Evolutionary conservation across 35 echinoderm and acorn worm species (phyloP).

Genomic region (Patiria miniata): DNA sequence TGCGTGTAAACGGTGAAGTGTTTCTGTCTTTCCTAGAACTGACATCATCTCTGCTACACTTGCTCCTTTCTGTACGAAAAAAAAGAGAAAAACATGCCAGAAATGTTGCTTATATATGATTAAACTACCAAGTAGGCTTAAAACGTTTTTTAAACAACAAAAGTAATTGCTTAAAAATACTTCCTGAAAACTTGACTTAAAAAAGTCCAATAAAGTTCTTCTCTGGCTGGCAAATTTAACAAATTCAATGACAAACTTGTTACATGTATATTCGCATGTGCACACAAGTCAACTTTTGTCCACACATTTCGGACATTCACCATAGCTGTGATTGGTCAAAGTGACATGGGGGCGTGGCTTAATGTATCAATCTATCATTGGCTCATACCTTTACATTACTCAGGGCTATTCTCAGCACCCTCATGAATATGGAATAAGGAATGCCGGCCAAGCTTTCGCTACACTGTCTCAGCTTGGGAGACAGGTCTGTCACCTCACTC

Average conservation of each 20-base stretch:
- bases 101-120: not conserved
- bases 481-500: not conserved
- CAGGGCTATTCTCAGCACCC: conserved; percentile 27
- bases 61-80: conserved; percentile 27
- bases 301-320: no score
- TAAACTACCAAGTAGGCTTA: no score
- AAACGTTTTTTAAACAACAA: no score
- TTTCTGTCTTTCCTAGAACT: conserved; percentile 6
- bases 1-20: not conserved
- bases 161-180: no score
- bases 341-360: no score
- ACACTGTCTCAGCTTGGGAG: not conserved
- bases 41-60: conserved; percentile 40
- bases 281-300: no score
- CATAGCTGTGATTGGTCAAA: no score
- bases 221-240: no score
- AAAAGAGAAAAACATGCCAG: not conserved
- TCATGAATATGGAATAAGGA: conserved; percentile 36
- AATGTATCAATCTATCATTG: not conserved
- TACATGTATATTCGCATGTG: no score
- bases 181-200: no score
- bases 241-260: no score
- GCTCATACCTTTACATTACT: conserved; percentile 26
- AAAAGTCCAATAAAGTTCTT: no score
- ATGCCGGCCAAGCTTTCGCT: not conserved